These are phyloP conservation scores for Poeciliopsis paucimaculata DNA, from an alignment of 2,797 vertebrate species.

Conservation along the genomic window DNA sequence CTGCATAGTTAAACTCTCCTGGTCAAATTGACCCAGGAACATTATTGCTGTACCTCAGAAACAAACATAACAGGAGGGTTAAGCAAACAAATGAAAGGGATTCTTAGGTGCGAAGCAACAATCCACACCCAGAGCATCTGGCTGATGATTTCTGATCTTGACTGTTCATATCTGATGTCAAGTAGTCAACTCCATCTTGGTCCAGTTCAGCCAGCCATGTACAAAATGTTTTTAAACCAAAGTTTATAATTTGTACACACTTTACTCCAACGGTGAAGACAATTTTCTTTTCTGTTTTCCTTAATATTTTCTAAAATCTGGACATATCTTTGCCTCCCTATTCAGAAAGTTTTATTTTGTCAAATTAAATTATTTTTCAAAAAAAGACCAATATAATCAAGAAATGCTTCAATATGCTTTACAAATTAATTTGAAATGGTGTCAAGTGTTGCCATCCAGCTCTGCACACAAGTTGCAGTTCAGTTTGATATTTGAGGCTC, in stretches of 20 bases:
- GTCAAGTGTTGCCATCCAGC: conserved; percentile 30
- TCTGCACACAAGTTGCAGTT: conserved; percentile 21
- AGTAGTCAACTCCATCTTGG: not conserved
- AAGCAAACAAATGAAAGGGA: not conserved
- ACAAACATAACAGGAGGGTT: no score
- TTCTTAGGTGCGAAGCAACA: not conserved
- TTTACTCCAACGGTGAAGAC: not conserved
- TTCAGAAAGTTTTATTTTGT: conserved; percentile 17
- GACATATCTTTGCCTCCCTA: not conserved
- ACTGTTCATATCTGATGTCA: not conserved
- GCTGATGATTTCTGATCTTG: not conserved
- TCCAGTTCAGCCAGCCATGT: not conserved
- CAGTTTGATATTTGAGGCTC: conserved; percentile 34
- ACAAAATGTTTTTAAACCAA: not conserved
- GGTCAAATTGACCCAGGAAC: no score
- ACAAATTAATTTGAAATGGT: conserved; percentile 29
- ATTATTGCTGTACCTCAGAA: no score
- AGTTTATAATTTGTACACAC: not conserved
- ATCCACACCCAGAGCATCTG: not conserved
- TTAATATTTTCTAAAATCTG: not conserved
- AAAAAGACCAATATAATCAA: not conserved
- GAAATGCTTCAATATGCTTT: conserved; percentile 16
- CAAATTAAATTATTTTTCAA: conserved; percentile 5
- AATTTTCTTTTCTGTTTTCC: not conserved
- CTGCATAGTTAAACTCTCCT: no score